Evolutionary conservation across 2,797 vertebrate species (phyloP).

Genomic region (Sebastes diaconus): DNA sequence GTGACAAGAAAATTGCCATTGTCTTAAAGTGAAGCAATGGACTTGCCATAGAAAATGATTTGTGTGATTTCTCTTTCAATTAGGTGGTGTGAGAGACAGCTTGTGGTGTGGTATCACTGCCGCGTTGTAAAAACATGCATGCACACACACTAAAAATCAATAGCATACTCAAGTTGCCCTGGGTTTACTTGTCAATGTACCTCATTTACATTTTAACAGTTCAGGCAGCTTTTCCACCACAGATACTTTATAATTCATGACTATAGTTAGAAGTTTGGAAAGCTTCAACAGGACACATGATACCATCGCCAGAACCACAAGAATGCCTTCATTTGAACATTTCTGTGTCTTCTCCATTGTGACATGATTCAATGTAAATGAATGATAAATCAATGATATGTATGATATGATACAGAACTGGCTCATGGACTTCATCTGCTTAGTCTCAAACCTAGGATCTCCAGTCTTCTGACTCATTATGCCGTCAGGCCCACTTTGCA

Average conservation of each 20-base stretch:
- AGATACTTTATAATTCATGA: slow-evolving; percentile 31
- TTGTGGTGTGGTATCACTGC: background rate
- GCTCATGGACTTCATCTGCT: background rate
- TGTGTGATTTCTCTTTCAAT: background rate
- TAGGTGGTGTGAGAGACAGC: background rate
- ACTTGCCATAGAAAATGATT: background rate
- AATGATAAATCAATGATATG: slow-evolving; percentile 1
- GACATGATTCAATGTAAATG: background rate
- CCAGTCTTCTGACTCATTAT: background rate
- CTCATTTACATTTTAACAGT: slow-evolving; percentile 38
- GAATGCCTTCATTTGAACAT: background rate
- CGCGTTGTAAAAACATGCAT: background rate
- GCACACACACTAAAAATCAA: background rate
- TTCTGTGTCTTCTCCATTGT: background rate
- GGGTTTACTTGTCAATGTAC: slow-evolving; percentile 5
- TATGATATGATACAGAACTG: background rate
- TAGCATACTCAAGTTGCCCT: background rate
- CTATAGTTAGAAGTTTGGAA: background rate
- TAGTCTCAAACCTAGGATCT: background rate
- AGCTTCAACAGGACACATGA: background rate
- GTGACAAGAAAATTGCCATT: background rate
- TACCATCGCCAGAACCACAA: background rate
- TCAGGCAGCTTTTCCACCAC: background rate
- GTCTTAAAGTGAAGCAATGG: background rate
- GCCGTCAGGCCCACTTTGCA: background rate